Conservation (phyloP, 2,888 invertebrate species). For the Tiphia femorata region DNA sequence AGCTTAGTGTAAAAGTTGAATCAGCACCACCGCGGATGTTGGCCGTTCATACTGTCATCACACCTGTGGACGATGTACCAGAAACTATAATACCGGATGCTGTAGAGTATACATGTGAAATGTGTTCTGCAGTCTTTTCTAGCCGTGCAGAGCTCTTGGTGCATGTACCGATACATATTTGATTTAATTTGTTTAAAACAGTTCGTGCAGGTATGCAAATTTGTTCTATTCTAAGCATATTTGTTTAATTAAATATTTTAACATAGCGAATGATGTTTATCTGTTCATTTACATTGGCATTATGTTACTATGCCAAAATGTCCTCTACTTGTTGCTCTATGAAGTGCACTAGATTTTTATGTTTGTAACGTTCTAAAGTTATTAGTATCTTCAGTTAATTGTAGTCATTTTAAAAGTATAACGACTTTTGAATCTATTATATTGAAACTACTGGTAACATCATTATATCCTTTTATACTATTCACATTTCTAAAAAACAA, state of each 20-base stretch:
- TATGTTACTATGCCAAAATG: slow-evolving; percentile 23
- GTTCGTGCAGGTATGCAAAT: slow-evolving; percentile 22
- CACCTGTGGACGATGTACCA: slow-evolving; percentile 68
- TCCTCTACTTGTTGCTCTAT: slow-evolving; percentile 37
- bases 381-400: slow-evolving; percentile 29
- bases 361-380: slow-evolving; percentile 32
- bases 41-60: slow-evolving; percentile 54
- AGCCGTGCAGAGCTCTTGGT: slow-evolving; percentile 80
- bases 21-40: slow-evolving; percentile 52
- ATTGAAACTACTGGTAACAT: slow-evolving; percentile 1
- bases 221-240: slow-evolving; percentile 40
- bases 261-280: slow-evolving; percentile 26
- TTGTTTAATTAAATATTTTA: slow-evolving; percentile 40
- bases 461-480: slow-evolving; percentile 25
- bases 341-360: slow-evolving; percentile 27
- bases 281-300: slow-evolving; percentile 29
- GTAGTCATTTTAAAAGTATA: slow-evolving; percentile 17
- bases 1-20: slow-evolving; percentile 62
- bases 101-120: slow-evolving; percentile 82
- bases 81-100: slow-evolving; percentile 71
- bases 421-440: slow-evolving; percentile 16
- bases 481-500: slow-evolving; percentile 22
- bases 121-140: slow-evolving; percentile 83
- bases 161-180: slow-evolving; percentile 88
- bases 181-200: slow-evolving; percentile 65